These are phyloP conservation scores for Drosophila pallidifrons DNA, from an alignment of 1,140 invertebrate genomes.

Conservation along the genomic window DNA sequence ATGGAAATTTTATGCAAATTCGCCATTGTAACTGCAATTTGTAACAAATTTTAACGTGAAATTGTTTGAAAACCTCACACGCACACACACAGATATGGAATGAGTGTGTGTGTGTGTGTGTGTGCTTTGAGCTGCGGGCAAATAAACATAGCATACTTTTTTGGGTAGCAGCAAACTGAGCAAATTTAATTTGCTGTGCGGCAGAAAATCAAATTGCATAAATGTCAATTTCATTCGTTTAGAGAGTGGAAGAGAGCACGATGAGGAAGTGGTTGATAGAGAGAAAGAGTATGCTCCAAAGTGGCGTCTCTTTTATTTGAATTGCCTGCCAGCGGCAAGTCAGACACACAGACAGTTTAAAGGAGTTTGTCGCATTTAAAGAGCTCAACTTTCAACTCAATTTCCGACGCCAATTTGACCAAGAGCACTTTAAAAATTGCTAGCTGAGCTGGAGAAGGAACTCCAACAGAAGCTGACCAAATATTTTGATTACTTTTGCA, in stretches of 20 bases:
- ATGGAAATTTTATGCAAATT: slow-evolving; percentile 82
- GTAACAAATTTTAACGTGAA: slow-evolving; percentile 75
- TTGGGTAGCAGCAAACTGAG: slow-evolving; percentile 32
- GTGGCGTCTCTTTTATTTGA: slow-evolving; percentile 54
- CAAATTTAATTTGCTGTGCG: slow-evolving; percentile 73
- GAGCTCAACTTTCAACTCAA: slow-evolving; percentile 49
- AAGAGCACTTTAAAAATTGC: slow-evolving; percentile 48
- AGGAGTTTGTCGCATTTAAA: slow-evolving; percentile 40
- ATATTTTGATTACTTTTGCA: slow-evolving; percentile 80
- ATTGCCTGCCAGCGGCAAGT: slow-evolving; percentile 21
- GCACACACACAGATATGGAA: slow-evolving; percentile 1
- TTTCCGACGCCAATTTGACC: slow-evolving; percentile 37
- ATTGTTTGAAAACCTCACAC: slow-evolving; percentile 61
- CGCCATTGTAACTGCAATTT: slow-evolving; percentile 74
- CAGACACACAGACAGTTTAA: slow-evolving; percentile 11
- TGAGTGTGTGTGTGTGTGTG: neutral
- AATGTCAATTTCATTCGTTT: slow-evolving; percentile 68
- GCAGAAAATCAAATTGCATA: slow-evolving; percentile 78
- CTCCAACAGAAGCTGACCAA: slow-evolving; percentile 70
- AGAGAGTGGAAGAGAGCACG: neutral
- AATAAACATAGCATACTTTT: slow-evolving; percentile 55
- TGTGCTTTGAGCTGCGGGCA: slow-evolving; percentile 34
- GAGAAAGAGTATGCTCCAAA: slow-evolving; percentile 7
- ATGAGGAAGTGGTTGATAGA: neutral
- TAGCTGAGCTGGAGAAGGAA: slow-evolving; percentile 35